Percentiles rank a stretch among this genome's conserved stretches.
These are phyloP conservation scores for Mobula birostris DNA, from an alignment of 2,113 vertebrate species.

Conservation along the genomic window DNA sequence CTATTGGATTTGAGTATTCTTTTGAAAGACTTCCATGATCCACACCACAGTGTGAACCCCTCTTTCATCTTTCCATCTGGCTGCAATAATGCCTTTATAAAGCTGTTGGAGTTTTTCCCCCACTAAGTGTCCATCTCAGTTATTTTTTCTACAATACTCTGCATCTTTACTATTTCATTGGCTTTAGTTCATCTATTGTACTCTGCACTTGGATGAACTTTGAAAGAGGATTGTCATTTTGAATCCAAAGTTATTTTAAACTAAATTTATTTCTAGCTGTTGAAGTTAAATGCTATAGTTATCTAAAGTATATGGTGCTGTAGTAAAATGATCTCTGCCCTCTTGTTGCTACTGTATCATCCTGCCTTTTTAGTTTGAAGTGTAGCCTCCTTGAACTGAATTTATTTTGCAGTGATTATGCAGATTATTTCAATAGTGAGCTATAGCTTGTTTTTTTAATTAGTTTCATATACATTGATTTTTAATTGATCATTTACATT, in stretches of 20 bases:
- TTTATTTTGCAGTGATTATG: background rate
- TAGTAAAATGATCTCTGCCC: background rate
- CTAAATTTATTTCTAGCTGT: background rate
- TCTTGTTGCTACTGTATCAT: background rate
- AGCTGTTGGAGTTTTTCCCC: background rate
- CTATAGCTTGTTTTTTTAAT: background rate
- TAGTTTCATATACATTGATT: background rate
- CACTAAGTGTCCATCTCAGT: background rate
- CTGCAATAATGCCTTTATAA: background rate
- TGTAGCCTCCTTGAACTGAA: background rate
- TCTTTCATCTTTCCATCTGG: background rate
- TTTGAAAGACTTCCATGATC: no score
- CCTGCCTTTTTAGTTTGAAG: background rate
- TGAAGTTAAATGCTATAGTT: background rate
- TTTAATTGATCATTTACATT: background rate
- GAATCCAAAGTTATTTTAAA: background rate
- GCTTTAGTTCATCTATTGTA: background rate
- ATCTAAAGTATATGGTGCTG: background rate
- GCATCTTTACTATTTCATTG: background rate
- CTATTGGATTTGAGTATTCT: no score
- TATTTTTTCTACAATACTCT: background rate
- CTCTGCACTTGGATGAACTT: background rate
- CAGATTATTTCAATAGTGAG: background rate
- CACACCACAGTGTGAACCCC: background rate
- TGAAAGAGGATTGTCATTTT: background rate